A percentile compares a stretch with the other conserved stretches of the same genome.
Conservation (phyloP, 2,888 invertebrate genomes). For the Brachypterus glaber region DNA sequence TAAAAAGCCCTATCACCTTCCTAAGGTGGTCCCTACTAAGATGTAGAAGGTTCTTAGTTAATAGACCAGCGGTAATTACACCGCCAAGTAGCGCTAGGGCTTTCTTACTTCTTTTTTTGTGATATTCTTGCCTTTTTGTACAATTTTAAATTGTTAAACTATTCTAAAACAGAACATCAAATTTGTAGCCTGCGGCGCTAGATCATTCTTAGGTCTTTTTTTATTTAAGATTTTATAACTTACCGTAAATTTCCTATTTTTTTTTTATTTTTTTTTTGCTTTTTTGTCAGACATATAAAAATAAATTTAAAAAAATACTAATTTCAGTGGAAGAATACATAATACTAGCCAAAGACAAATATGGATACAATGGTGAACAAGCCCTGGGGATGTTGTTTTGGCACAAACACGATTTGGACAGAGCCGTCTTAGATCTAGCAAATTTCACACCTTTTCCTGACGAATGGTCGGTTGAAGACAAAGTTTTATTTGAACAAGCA, state of each 20-base stretch:
- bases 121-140: no score
- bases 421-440: conserved; percentile 85
- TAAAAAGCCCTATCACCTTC: no score
- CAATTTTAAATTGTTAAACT: no score
- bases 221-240: no score
- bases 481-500: conserved; percentile 95
- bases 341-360: conserved; percentile 88
- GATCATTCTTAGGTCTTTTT: no score
- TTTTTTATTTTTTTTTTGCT: conserved; percentile 7
- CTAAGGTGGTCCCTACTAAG: no score
- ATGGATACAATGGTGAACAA: conserved; percentile 95
- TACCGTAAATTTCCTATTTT: conserved; percentile 8
- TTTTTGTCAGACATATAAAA: conserved; percentile 1
- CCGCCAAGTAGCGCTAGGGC: no score
- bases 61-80: no score
- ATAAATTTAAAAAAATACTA: not conserved
- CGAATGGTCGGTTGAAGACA: conserved; percentile 97
- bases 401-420: conserved; percentile 93
- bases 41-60: no score
- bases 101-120: no score
- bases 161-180: no score
- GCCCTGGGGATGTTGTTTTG: conserved; percentile 96
- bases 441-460: conserved; percentile 97
- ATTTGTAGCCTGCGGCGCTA: no score
- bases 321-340: conserved; percentile 89